Evolutionary conservation across 2,888 invertebrate species (phyloP).

Genomic region (Scaeva pyrastri): DNA sequence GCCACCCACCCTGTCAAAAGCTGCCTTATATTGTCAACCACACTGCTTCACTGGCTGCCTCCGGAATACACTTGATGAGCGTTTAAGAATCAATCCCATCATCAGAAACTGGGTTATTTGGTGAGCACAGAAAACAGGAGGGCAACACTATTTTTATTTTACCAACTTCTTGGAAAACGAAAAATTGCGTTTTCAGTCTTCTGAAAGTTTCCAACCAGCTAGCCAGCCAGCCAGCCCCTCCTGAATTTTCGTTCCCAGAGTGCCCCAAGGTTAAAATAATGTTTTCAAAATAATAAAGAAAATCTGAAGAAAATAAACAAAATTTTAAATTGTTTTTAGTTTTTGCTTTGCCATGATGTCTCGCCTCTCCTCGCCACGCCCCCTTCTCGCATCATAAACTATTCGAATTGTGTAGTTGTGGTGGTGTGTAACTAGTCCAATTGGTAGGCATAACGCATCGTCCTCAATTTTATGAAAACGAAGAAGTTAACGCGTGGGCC

Average conservation of each 20-base stretch:
- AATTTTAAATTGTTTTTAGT: constrained; percentile 43
- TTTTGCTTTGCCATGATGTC: no score
- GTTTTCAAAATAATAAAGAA: constrained; percentile 63
- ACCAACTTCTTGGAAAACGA: constrained; percentile 23
- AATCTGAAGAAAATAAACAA: constrained; percentile 40
- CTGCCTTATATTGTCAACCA: no score
- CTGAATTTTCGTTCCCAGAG: constrained; percentile 34
- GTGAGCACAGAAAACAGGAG: constrained; percentile 24
- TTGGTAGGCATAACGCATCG: constrained; percentile 65
- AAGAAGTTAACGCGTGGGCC: constrained; percentile 44
- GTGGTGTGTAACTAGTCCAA: constrained; percentile 46
- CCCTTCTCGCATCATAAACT: neutral
- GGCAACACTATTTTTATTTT: constrained; percentile 7
- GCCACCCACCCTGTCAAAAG: neutral
- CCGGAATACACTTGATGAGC: neutral
- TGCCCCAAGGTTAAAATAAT: constrained; percentile 69
- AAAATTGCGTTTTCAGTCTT: constrained; percentile 11
- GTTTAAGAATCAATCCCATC: constrained; percentile 9
- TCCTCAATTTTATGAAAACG: constrained; percentile 34
- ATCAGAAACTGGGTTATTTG: constrained; percentile 63
- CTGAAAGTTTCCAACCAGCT: constrained; percentile 16
- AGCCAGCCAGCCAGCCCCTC: no score
- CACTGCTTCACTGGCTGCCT: neutral
- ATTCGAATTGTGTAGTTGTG: neutral
- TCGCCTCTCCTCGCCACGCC: no score